phyloP scores from a whole-genome alignment of 2,888 invertebrate genomes.

The Odontocolon sp. region DNA sequence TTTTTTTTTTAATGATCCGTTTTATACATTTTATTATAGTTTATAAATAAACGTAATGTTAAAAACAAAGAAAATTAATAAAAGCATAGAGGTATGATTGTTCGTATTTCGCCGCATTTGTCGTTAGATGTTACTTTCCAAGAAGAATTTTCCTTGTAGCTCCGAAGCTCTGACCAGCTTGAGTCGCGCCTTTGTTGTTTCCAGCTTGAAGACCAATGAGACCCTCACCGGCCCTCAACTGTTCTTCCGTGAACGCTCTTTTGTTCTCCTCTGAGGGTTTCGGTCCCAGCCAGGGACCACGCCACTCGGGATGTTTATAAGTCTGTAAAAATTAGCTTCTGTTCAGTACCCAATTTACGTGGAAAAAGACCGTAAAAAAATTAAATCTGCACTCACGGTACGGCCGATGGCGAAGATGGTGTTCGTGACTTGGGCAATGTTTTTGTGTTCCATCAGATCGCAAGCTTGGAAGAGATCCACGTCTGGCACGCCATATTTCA shows the following conservation, averaged over 20 bases:
- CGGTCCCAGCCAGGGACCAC: constrained; percentile 91
- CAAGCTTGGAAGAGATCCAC: constrained; percentile 95
- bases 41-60: too few species aligned
- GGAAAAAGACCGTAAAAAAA: too few species aligned
- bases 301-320: constrained; percentile 92
- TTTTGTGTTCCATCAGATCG: constrained; percentile 95
- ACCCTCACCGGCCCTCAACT: constrained; percentile 90
- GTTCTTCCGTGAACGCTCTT: constrained; percentile 84
- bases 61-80: neutral
- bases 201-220: constrained; percentile 95
- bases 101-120: neutral
- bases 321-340: constrained; percentile 81
- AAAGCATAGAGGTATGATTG: neutral
- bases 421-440: constrained; percentile 92
- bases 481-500: constrained; percentile 92
- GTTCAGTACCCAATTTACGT: neutral
- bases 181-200: constrained; percentile 91
- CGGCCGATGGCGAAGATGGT: constrained; percentile 94
- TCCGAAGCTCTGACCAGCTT: constrained; percentile 94
- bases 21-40: too few species aligned
- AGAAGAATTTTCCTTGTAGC: constrained; percentile 91
- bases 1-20: too few species aligned
- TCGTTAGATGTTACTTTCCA: constrained; percentile 83
- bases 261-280: constrained; percentile 90
- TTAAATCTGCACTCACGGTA: constrained; percentile 84